These are phyloP conservation scores for Malacoctenus gilli DNA, from an alignment of 2,797 vertebrate genomes.

Conservation along the genomic window DNA sequence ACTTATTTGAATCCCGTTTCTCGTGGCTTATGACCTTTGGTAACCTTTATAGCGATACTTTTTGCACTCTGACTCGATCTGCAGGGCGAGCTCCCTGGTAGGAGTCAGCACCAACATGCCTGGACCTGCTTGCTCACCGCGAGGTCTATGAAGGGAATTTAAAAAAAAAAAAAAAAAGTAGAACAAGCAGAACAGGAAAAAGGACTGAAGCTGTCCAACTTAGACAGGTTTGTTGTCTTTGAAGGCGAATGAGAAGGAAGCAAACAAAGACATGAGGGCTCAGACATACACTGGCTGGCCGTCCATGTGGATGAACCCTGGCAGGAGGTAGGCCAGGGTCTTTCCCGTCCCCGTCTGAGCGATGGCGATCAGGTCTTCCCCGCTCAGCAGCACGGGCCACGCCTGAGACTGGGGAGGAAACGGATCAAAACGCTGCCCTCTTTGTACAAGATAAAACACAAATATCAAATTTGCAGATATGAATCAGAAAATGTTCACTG, in stretches of 20 bases:
- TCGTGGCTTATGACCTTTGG: constrained; percentile 78
- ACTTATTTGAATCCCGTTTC: background rate
- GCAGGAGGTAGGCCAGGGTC: constrained; percentile 93
- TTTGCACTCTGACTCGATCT: constrained; percentile 91
- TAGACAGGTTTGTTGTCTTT: too few relatives aligned
- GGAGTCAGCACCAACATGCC: constrained; percentile 96
- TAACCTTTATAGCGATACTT: constrained; percentile 93
- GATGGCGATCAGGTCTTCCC: constrained; percentile 94
- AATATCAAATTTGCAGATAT: too few relatives aligned
- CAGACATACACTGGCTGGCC: constrained; percentile 86
- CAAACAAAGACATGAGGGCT: too few relatives aligned
- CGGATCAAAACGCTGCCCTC: too few relatives aligned
- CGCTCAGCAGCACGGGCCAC: constrained; percentile 92
- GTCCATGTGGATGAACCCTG: constrained; percentile 96
- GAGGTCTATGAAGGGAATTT: constrained; percentile 65
- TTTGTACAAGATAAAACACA: too few relatives aligned
- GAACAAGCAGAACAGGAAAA: too few relatives aligned
- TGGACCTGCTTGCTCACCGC: constrained; percentile 83
- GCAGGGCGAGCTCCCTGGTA: constrained; percentile 94
- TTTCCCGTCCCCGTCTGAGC: constrained; percentile 98
- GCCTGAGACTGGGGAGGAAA: constrained; percentile 87
- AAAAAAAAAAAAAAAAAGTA: background rate
- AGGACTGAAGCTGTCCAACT: too few relatives aligned
- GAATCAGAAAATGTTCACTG: too few relatives aligned
- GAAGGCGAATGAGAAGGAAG: background rate